Conservation (phyloP, 2,888 invertebrate species). For the Xiphydria camelus region DNA sequence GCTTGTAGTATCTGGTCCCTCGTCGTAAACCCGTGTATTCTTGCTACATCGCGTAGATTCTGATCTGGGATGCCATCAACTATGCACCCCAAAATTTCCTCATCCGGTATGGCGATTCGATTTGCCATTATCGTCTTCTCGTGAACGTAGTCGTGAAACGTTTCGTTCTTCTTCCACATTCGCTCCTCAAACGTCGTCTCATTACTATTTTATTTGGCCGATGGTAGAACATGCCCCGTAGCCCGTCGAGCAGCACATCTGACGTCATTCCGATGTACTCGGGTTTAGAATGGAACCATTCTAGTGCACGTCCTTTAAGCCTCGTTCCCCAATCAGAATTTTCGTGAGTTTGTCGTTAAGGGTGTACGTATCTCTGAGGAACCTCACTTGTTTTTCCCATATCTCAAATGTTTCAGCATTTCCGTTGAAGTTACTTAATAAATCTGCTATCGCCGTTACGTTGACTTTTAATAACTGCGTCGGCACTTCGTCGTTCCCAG, state of each 20-base stretch:
- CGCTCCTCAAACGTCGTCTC: constrained; percentile 3
- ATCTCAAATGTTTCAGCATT: constrained; percentile 9
- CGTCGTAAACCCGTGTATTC: constrained; percentile 2
- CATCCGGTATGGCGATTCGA: constrained; percentile 3
- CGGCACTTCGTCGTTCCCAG: not conserved
- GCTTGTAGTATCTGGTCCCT: not conserved
- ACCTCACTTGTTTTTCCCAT: constrained; percentile 10
- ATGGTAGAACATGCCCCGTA: not conserved
- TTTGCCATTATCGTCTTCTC: constrained; percentile 4
- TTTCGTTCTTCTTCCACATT: not conserved
- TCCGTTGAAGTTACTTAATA: constrained; percentile 4
- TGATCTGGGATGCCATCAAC: constrained; percentile 4
- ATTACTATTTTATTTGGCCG: not conserved
- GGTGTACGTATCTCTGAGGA: not conserved
- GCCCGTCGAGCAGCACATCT: not conserved
- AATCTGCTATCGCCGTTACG: constrained; percentile 4
- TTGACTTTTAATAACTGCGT: constrained; percentile 8
- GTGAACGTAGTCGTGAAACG: constrained; percentile 2
- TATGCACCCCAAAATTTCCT: constrained; percentile 4
- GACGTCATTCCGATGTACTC: constrained; percentile 2
- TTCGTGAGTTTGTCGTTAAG: not conserved
- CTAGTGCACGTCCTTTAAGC: no score
- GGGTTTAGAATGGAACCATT: constrained; percentile 7
- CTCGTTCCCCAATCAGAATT: no score
- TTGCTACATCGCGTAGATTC: not conserved